Conservation (phyloP, 2,888 invertebrate genomes). For the Tipula helvola region DNA sequence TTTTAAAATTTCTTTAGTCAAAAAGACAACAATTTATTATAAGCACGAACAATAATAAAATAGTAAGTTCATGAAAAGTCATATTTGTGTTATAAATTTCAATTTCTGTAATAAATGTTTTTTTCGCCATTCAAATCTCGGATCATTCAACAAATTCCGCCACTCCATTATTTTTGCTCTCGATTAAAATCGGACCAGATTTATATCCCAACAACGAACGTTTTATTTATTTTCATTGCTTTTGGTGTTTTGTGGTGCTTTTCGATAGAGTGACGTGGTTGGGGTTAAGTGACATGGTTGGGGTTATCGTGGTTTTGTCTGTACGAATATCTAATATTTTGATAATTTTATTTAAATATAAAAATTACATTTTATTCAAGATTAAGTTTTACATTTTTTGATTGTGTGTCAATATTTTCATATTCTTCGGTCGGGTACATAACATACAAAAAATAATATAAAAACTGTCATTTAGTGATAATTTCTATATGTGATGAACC, state of each 20-base stretch:
- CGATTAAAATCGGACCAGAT: background rate
- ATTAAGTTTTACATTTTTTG: background rate
- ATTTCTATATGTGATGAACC: background rate
- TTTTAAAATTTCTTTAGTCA: no score
- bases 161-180: background rate
- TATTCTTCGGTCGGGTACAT: background rate
- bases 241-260: background rate
- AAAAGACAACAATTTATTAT: no score
- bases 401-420: background rate
- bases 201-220: no score
- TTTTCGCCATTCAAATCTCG: no score
- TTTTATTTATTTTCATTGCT: background rate
- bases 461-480: background rate
- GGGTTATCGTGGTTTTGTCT: background rate
- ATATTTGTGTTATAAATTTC: no score
- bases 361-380: background rate
- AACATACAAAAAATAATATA: no score
- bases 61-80: no score
- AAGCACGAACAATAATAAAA: no score
- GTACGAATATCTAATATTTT: background rate
- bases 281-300: background rate
- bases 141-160: background rate
- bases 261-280: background rate
- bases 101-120: no score
- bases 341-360: background rate